Evolutionary conservation across 2,888 invertebrate species (phyloP).

Genomic region (Cosmia pyralina): DNA sequence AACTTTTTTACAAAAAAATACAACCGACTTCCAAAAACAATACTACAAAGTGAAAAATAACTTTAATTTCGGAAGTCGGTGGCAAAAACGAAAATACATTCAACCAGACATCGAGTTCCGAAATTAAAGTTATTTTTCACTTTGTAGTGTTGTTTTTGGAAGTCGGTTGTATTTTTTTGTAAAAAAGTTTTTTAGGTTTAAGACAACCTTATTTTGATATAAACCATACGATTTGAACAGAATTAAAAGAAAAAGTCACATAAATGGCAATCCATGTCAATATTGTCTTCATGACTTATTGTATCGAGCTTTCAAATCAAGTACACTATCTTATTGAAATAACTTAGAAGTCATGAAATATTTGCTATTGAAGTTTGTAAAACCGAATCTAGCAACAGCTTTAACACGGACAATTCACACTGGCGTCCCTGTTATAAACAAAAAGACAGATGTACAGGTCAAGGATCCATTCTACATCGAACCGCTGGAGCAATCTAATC

Average conservation of each 20-base stretch:
- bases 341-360: slow-evolving; percentile 42
- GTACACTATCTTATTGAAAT: not conserved
- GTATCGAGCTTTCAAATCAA: not conserved
- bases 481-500: slow-evolving; percentile 72
- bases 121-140: too few relatives aligned
- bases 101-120: too few relatives aligned
- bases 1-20: too few relatives aligned
- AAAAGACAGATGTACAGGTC: slow-evolving; percentile 7
- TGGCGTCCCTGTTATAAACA: not conserved
- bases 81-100: too few relatives aligned
- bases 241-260: slow-evolving; percentile 7
- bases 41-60: too few relatives aligned
- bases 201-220: slow-evolving; percentile 17
- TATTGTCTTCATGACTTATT: slow-evolving; percentile 8
- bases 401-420: slow-evolving; percentile 26
- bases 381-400: slow-evolving; percentile 1
- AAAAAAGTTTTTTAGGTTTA: too few relatives aligned
- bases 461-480: slow-evolving; percentile 35
- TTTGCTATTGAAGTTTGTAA: slow-evolving; percentile 31
- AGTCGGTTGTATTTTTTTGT: too few relatives aligned
- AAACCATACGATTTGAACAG: too few relatives aligned
- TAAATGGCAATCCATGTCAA: slow-evolving; percentile 19
- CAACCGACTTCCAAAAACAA: too few relatives aligned
- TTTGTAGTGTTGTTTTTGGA: too few relatives aligned
- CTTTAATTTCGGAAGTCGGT: too few relatives aligned